These are phyloP conservation scores for Meghimatium bilineatum DNA, from an alignment of 2,888 invertebrate genomes.

Conservation along the genomic window DNA sequence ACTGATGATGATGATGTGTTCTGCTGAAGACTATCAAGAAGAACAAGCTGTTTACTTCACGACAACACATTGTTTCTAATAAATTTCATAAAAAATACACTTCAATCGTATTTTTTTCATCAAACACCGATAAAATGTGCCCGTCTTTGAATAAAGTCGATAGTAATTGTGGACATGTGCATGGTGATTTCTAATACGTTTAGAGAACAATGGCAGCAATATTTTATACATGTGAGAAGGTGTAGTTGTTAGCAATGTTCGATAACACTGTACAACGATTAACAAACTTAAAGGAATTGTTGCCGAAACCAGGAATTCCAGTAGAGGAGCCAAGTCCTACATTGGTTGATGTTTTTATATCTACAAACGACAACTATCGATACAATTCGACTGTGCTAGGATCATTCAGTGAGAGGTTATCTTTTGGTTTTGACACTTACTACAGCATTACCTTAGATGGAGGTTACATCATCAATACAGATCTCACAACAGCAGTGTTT, in stretches of 20 bases:
- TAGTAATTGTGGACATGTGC: too few relatives aligned
- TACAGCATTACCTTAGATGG: neutral
- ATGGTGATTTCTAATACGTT: too few relatives aligned
- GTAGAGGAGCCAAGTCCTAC: neutral
- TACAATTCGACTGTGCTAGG: neutral
- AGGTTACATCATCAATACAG: too few relatives aligned
- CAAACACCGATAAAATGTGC: too few relatives aligned
- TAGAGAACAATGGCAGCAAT: too few relatives aligned
- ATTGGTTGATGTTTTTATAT: neutral
- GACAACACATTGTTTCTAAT: too few relatives aligned
- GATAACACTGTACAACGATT: neutral
- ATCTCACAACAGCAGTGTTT: neutral
- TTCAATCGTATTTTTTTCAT: too few relatives aligned
- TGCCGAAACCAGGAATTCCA: neutral
- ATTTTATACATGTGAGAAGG: neutral
- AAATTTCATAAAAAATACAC: too few relatives aligned
- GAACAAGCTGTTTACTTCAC: too few relatives aligned
- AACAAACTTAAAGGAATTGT: neutral
- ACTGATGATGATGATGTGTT: too few relatives aligned
- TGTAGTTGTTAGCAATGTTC: neutral
- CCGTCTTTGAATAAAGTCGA: too few relatives aligned
- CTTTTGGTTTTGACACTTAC: neutral
- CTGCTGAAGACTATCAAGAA: too few relatives aligned
- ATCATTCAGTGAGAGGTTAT: neutral
- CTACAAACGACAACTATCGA: neutral